Evolutionary conservation across 2,888 invertebrate species (phyloP).

Genomic region (Nycteola revayana): DNA sequence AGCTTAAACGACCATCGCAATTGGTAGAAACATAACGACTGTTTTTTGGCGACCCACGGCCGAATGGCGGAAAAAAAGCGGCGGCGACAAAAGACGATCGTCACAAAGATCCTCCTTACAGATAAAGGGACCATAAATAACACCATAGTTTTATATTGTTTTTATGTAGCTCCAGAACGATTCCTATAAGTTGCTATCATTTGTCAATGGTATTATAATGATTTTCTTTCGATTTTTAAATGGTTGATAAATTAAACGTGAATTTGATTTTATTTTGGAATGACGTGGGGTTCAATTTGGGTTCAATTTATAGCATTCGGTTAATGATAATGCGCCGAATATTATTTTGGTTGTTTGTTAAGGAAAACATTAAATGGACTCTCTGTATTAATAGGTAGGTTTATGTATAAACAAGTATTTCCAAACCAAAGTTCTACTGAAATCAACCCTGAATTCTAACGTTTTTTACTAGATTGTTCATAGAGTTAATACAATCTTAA

Average conservation of each 20-base stretch:
- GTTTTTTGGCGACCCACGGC: constrained; percentile 49
- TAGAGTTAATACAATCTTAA: too few relatives aligned
- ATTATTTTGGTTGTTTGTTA: too few relatives aligned
- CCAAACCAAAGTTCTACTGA: too few relatives aligned
- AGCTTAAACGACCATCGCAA: constrained; percentile 48
- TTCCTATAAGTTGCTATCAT: constrained; percentile 30
- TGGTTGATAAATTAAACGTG: constrained; percentile 21
- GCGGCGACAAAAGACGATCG: constrained; percentile 68
- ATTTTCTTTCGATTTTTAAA: constrained; percentile 18
- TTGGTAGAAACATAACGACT: constrained; percentile 55
- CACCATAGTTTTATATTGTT: constrained; percentile 57
- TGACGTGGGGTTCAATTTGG: background rate
- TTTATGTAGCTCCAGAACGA: constrained; percentile 26
- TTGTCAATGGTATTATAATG: constrained; percentile 34
- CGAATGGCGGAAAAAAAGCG: constrained; percentile 54
- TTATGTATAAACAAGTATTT: too few relatives aligned
- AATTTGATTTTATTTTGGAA: constrained; percentile 12
- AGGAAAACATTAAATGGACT: too few relatives aligned
- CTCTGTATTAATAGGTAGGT: too few relatives aligned
- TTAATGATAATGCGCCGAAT: too few relatives aligned
- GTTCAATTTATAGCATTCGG: too few relatives aligned
- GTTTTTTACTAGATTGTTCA: too few relatives aligned
- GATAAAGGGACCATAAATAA: constrained; percentile 74
- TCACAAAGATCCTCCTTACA: constrained; percentile 52
- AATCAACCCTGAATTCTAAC: too few relatives aligned